Base-by-base conservation (phyloP, 2,888 invertebrate genomes). In the Gisinianus flammeolus region DNA sequence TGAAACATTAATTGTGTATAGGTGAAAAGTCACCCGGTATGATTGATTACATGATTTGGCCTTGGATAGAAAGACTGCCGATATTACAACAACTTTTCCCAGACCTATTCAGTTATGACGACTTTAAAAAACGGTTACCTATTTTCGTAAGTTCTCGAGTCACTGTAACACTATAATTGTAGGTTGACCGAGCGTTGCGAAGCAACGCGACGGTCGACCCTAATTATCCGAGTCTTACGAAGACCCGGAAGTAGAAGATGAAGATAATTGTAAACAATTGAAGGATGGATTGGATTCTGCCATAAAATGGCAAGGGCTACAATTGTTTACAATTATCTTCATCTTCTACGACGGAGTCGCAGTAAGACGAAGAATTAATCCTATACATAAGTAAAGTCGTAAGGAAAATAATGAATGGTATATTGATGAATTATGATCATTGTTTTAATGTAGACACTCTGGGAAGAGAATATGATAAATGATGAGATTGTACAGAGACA, bases 1-100 rank as follows among this genome's bases (percentile, higher is more conserved):
- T 44, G 52, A 28, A 26, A 26, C 24, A 26, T 4, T 24, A 12
- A 24, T 62, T n/a, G n/a, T 56, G 10, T 66, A 33, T 19, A 86
- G 94, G 94, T 0, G 67, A 80, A 44, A 88, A 88, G 76, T 89
- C 90, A 77, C 93, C 94, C 0, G 93, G 93, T 58, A 90, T 93
- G 89, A 88, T 94, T 72, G 94, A 94, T 86, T 92, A 92, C 82
- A 93, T 94, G 89, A 91, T 94, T 82, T 94, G 94, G 93, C 94
- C 94, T 0, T 94, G 94, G 92, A 90, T 93, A 85, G 94, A 94
- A 86, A 88, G 92, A 84, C 85, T 80, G 24, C 77, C 77, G 3
- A 78, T 78, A 3, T 76, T 82, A 5, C 70, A 70, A 30, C 28
- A 72, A 2, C 71, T 79, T n/a, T 76, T 79, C 68, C 82, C 82